phyloP scores from a whole-genome alignment of 2,888 invertebrate species.

The Yponomeuta plumbellus region DNA sequence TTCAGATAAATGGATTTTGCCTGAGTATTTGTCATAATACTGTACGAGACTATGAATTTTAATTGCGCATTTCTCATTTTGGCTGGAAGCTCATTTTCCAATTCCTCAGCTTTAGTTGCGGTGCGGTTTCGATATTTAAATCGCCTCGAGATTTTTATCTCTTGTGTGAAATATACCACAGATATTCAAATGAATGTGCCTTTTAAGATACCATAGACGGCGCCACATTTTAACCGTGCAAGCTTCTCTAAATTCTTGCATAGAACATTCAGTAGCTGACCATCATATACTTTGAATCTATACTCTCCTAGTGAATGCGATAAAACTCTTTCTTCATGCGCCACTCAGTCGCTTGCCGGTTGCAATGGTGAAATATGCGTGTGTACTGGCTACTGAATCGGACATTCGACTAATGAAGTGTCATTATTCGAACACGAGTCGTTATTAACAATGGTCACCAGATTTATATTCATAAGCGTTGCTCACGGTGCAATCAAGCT shows the following conservation, averaged over 20 bases:
- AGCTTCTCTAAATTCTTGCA: constrained; percentile 1
- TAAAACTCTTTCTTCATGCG: background rate
- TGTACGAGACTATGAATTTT: constrained; percentile 14
- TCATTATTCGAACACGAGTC: constrained; percentile 10
- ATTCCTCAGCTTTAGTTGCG: constrained; percentile 27
- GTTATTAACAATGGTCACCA: constrained; percentile 12
- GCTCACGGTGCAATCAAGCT: constrained; percentile 14
- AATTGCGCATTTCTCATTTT: constrained; percentile 14
- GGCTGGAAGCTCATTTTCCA: background rate
- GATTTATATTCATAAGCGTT: constrained; percentile 10
- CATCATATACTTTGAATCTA: background rate
- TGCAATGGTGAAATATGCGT: background rate
- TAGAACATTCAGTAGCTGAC: constrained; percentile 3
- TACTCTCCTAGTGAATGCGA: background rate
- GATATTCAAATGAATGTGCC: constrained; percentile 18
- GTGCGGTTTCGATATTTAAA: constrained; percentile 50
- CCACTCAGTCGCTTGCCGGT: background rate
- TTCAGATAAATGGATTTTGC: constrained; percentile 47
- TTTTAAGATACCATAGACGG: constrained; percentile 10
- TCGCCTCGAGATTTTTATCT: constrained; percentile 62
- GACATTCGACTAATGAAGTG: constrained; percentile 11
- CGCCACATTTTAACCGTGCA: background rate
- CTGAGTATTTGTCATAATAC: constrained; percentile 50
- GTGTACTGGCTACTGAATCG: constrained; percentile 11
- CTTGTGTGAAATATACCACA: constrained; percentile 39